Base-by-base conservation (phyloP, 2,113 vertebrate species). In the Thomomys bottae region DNA sequence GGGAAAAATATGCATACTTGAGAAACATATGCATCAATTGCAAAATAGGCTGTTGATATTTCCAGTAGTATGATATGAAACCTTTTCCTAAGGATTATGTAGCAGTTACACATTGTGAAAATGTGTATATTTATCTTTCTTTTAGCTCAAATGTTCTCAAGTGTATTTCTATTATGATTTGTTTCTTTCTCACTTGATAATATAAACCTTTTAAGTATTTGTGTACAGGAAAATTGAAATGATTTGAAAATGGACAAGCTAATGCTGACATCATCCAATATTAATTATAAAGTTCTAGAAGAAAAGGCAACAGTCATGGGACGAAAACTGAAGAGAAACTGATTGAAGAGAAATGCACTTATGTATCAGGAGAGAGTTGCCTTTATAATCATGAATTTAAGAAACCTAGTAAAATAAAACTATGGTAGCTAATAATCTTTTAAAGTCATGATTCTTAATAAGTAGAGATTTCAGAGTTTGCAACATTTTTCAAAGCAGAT, bases 301-400 rank as follows among this genome's bases (percentile, higher is more conserved):
- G 36, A 89, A 89, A 87, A 84, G 81, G 38, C 3, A 17, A 79
- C 34, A 57, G 17, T 91, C 6, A 59, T 89, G 14, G 93, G 95
- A 89, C 7, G 28, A 42, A 8, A 91, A 71, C 0, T 71, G 54
- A n/a, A n/a, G n/a, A n/a, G n/a, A n/a, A n/a, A 63, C 5, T 81
- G 89, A 61, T 0, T 76, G 8, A 94, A 91, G 63, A 87, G 12
- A 87, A 86, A 91, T 72, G 12, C 4, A 81, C 57, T 23, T 42
- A 18, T 49, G n/a, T n/a, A 61, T 66, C 28, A 83, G 85, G n/a
- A 89, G 26, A 5, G 84, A 63, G 7, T 64, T 93, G 23, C 20
- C 40, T 89, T 89, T 73, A 64, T 5, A 84, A 81, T 77, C 42
- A 71, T 40, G 42, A 71, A 64, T 78, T 45, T 87, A 77, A 68